These are phyloP conservation scores for Chionomys nivalis DNA, from an alignment of 2,113 vertebrate genomes.

Conservation along the genomic window DNA sequence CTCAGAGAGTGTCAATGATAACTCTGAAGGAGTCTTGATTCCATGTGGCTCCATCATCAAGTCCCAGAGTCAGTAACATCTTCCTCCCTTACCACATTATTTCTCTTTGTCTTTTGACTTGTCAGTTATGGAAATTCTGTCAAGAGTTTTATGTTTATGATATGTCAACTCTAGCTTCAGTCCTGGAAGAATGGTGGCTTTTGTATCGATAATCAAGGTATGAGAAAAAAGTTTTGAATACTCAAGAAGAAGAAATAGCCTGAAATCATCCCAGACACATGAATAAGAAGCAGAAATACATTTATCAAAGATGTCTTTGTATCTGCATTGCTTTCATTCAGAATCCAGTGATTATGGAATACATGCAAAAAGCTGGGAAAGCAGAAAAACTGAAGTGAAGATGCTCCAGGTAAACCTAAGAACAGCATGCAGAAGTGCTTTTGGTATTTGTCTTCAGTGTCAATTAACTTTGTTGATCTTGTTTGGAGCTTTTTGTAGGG, in stretches of 20 bases:
- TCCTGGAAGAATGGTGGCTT: neutral
- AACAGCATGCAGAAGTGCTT: neutral
- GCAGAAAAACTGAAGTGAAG: neutral
- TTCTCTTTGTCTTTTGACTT: neutral
- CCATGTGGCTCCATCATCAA: neutral
- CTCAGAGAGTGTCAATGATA: neutral
- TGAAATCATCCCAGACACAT: neutral
- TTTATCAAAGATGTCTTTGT: neutral
- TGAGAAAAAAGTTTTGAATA: neutral
- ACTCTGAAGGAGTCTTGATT: neutral
- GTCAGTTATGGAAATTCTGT: neutral
- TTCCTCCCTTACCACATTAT: rapidly evolving
- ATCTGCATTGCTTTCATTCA: neutral
- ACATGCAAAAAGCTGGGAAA: neutral
- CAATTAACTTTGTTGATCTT: neutral
- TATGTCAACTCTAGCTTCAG: neutral
- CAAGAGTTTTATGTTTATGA: neutral
- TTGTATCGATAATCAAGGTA: constrained; percentile 6
- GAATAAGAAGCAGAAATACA: neutral
- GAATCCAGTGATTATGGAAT: neutral
- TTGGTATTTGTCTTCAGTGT: neutral
- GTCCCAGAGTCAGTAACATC: neutral
- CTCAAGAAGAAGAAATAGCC: neutral
- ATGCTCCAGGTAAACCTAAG: neutral
- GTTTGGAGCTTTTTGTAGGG: neutral